Evolutionary conservation across 1,140 invertebrate species (phyloP), one percentile per base, ranked within the genome.

Genomic region (Sesamia nonagrioides): DNA sequence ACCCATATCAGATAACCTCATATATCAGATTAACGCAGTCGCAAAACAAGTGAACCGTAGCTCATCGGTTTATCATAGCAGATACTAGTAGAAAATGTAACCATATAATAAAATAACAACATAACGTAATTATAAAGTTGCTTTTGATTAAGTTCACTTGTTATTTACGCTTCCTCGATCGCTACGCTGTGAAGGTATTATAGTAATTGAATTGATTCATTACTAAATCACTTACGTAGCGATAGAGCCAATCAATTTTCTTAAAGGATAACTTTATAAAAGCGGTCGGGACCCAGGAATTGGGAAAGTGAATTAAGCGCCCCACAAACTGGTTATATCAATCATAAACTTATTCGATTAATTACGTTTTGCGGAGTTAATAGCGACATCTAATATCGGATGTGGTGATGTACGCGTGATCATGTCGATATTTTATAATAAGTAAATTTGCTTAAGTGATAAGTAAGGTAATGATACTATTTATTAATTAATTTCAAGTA

Each of bases 271-370:
- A 93, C 91, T 92, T 90, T 90, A 92, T 92, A 94, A 93, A 93
- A 89, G 92, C 91, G 83, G 69, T 58, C 84, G 82, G 84, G 80
- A 84, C 84, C 88, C 86, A 89, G 90, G 88, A 94, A 94, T 94
- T 92, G 91, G 90, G 92, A 92, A 94, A 94, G 90, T 94, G 92
- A 94, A 94, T 94, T 94, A 93, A 92, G 90, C 91, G 86, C 91
- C 91, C 91, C 92, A 83, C 91, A 95, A 95, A 95, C 93, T 95
- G 93, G 93, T 95, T 95, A 95, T 95, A 95, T 95, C 93, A 95
- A 95, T 95, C 93, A 95, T 95, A 95, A 95, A 95, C 91, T 95
- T 95, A 95, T 95, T 95, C 93, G 91, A 95, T 95, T 95, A 95
- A 95, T 95, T 95, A 95, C 93, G 92, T 95, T 95, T 95, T 95